Percentiles rank a stretch among this genome's conserved stretches.
These are phyloP conservation scores for Corvus hawaiiensis DNA, from an alignment of 2,113 vertebrate species.

Conservation along the genomic window DNA sequence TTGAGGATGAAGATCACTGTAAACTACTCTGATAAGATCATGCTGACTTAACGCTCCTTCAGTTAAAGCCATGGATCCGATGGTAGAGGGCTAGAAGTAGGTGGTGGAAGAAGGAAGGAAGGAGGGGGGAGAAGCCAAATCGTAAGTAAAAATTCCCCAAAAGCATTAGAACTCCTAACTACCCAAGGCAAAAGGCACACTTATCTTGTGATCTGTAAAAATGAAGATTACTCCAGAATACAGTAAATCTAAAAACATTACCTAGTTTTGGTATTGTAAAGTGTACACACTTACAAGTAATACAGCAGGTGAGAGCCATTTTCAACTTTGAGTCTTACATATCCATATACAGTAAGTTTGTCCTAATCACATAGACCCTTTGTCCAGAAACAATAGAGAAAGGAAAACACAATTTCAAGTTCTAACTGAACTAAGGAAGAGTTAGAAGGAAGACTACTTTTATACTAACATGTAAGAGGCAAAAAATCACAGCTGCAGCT, in stretches of 20 bases:
- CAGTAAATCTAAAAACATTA: background rate
- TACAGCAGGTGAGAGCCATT: background rate
- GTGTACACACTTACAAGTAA: background rate
- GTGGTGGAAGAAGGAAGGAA: background rate
- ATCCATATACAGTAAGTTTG: background rate
- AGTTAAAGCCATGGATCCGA: conserved; percentile 96
- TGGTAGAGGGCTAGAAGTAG: conserved; percentile 83
- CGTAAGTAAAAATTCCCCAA: background rate
- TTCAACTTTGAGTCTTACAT: background rate
- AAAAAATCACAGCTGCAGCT: background rate
- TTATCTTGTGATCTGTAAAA: background rate
- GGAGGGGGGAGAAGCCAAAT: background rate
- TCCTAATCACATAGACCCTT: background rate
- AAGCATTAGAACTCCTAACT: background rate
- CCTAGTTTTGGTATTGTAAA: background rate
- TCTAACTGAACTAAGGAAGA: background rate
- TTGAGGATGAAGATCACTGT: conserved; percentile 95
- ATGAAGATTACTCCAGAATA: background rate
- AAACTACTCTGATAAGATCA: conserved; percentile 94
- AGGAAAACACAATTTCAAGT: background rate
- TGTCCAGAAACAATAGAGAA: background rate
- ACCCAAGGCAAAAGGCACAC: background rate
- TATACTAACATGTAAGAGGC: background rate
- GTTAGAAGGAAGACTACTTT: background rate
- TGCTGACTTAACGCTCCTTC: conserved; percentile 95